Base-by-base conservation (phyloP, 2,113 vertebrate species). In the Phasianus colchicus region DNA sequence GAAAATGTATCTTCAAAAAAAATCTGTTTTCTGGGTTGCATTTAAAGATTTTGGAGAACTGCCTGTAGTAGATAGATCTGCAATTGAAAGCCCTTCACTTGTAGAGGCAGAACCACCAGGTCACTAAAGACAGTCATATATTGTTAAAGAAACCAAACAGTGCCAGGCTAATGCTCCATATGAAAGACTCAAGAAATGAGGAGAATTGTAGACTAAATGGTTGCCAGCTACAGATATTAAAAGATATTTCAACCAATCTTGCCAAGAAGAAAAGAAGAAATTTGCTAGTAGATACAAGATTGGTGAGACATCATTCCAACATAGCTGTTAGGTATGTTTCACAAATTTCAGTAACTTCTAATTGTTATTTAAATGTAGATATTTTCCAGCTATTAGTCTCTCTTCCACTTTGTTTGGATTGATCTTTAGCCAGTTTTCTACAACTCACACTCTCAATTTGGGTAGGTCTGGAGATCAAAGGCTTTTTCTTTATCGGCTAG, bases 381-480 rank as follows among this genome's bases (percentile, higher is more conserved):
- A 7, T 75, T 95, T 89, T 65, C 50, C 43, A 66, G 8, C 13
- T 70, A 66, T 80, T 79, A 3, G 1, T 52, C 6, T 82, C 25
- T 69, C 42, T 70, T 38, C 50, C 11, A 55, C 90, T 78, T 92
- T 87, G 25, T 42, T 81, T 80, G 36, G 42, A 64, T 21, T 91
- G 84, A 80, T 90, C 55, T 92, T 89, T 38, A 80, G 60, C 84
- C 71, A 93, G 55, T 71, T 89, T 93, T 74, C 60, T 82, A 25
- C 38, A 73, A 25, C 40, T 96, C 64, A 60, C 5, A 7, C 40
- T 72, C 29, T 55, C 13, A 32, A 60, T 91, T 93, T 24, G 77
- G 60, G 29, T 72, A 81, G 13, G 52, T 60, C 42, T 91, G 83
- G 80, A 91, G 72, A 91, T 91, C 67, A 91, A 95, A 95, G 42